A percentile compares a stretch with the other conserved stretches of the same genome.
These are phyloP conservation scores for Galendromus occidentalis DNA, from an alignment of 1,140 invertebrate genomes.

Conservation along the genomic window DNA sequence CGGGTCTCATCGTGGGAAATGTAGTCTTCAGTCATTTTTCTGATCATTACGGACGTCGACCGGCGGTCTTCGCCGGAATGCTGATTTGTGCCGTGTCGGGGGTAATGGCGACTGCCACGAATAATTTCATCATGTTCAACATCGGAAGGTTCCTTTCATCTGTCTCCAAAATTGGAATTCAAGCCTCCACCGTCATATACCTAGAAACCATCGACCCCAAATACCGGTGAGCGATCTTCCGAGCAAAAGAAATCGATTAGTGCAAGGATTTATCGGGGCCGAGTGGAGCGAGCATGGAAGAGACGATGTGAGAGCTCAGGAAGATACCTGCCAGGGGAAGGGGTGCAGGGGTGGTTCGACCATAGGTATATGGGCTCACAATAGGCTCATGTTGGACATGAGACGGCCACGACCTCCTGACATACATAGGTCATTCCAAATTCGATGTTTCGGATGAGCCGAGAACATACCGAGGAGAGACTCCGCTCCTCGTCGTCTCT, in stretches of 20 bases:
- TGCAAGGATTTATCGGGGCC: neutral
- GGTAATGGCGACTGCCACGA: neutral
- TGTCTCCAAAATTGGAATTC: constrained; percentile 3
- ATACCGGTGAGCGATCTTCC: neutral
- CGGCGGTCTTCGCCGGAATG: constrained; percentile 1
- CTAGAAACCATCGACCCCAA: neutral
- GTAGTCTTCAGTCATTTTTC: constrained; percentile 7
- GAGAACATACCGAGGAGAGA: too few relatives aligned
- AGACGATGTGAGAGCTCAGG: too few relatives aligned
- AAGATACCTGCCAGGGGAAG: too few relatives aligned
- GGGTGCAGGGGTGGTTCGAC: too few relatives aligned
- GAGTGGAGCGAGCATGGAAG: too few relatives aligned
- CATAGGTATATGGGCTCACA: too few relatives aligned
- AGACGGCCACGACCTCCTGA: too few relatives aligned
- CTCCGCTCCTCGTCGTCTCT: too few relatives aligned
- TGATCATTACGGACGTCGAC: constrained; percentile 1
- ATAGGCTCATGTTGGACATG: too few relatives aligned
- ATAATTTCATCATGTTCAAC: neutral
- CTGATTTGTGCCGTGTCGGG: neutral
- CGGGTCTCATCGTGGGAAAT: neutral
- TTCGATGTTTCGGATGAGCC: too few relatives aligned
- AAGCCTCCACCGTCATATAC: constrained; percentile 3
- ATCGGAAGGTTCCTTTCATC: neutral
- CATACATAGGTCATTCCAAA: too few relatives aligned
- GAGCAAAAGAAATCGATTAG: neutral